Conservation (phyloP, 2,888 invertebrate genomes). For the Bembecia ichneumoniformis region DNA sequence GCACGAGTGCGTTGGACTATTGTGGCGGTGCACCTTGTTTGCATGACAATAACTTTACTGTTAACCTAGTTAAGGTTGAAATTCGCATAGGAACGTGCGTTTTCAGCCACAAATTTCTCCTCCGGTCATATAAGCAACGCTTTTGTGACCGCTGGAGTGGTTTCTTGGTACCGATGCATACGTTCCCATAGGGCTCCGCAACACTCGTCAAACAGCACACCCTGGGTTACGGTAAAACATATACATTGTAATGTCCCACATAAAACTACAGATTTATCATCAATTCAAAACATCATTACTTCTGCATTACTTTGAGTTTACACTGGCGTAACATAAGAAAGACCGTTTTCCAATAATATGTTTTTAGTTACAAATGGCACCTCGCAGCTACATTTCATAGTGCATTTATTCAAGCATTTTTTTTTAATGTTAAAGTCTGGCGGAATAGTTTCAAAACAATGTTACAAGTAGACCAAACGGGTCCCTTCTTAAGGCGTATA, state of each 20-base stretch:
- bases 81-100: constrained; percentile 17
- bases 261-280: constrained; percentile 8
- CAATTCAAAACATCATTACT: constrained; percentile 16
- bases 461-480: too few species aligned
- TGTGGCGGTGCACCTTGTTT: constrained; percentile 25
- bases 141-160: constrained; percentile 35
- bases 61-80: constrained; percentile 3
- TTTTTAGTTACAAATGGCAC: too few species aligned
- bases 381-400: too few species aligned
- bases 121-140: constrained; percentile 24
- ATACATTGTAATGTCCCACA: constrained; percentile 24
- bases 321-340: too few species aligned
- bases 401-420: too few species aligned
- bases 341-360: too few species aligned
- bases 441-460: too few species aligned
- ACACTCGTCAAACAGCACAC: constrained; percentile 38
- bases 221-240: constrained; percentile 17
- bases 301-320: constrained; percentile 5
- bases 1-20: constrained; percentile 42
- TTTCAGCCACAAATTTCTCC: constrained; percentile 27
- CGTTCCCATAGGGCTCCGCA: constrained; percentile 21
- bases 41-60: constrained; percentile 27
- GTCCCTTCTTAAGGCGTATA: too few species aligned
- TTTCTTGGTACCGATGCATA: constrained; percentile 16
- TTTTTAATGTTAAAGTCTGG: too few species aligned